Percentiles rank a stretch among this genome's conserved stretches.
phyloP scores from a whole-genome alignment of 2,113 vertebrate species.

The Pygoscelis antarcticus region DNA sequence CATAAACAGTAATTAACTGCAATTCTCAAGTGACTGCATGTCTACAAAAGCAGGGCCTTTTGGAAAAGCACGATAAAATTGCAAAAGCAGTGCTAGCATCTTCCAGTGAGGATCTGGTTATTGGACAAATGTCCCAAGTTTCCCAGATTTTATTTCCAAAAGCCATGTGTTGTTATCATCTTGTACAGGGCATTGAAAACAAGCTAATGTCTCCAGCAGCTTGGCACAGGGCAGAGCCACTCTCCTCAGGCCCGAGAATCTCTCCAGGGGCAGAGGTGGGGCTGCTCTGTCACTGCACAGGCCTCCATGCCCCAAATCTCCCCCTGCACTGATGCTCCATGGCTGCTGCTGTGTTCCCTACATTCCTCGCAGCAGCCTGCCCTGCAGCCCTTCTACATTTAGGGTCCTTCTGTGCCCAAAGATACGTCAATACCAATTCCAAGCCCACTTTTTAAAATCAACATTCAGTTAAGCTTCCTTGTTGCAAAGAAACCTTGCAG shows the following conservation, averaged over 20 bases:
- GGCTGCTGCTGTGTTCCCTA: neutral
- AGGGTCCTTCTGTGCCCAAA: neutral
- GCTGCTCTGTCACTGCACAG: neutral
- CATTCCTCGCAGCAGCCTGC: neutral
- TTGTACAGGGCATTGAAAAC: neutral
- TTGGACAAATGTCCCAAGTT: neutral
- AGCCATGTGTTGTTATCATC: neutral
- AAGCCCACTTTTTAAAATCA: neutral
- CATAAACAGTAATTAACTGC: conserved; percentile 39
- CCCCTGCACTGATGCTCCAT: rapidly evolving
- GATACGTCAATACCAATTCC: neutral
- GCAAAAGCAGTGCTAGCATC: neutral
- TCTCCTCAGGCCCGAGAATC: neutral
- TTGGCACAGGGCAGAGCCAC: neutral
- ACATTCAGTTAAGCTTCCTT: neutral
- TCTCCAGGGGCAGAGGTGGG: neutral
- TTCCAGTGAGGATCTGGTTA: neutral
- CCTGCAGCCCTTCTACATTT: neutral
- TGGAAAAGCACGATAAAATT: neutral
- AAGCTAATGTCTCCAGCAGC: neutral
- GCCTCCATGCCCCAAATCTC: neutral
- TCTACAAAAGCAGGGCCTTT: neutral
- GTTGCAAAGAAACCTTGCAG: conserved; percentile 12
- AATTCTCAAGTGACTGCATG: conserved; percentile 28
- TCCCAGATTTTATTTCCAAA: neutral